Base-by-base conservation (phyloP, 2,797 vertebrate genomes). In the Parambassis ranga region DNA sequence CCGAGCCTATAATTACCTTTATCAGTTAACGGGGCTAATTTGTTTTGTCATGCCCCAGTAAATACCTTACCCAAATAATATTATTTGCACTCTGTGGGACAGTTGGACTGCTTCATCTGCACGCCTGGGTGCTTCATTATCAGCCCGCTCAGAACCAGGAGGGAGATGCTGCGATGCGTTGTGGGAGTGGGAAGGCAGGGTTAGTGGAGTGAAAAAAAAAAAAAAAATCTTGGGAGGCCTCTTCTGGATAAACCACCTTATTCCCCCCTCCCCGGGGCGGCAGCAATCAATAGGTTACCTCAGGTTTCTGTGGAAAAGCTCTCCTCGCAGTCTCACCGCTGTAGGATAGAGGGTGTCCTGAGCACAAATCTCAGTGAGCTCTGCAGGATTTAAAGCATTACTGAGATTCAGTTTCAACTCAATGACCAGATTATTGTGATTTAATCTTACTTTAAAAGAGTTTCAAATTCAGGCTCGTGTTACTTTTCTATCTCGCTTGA, bases 11-110 rank as follows among this genome's bases (percentile, higher is more conserved):
- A 92, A 90, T 92, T 92, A 84, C 83, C 75, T 82, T 89, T 86
- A 90, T 90, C 77, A 81, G 84, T 82, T 89, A 84, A 82, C 66
- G 47, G 84, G 85, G 74, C 82, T 91, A 77, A 90, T 92, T 89
- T 90, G 89, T 87, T 89, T 92, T 89, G 85, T 86, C 84, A 84
- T 65, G 82, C 77, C 74, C 76, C 85, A 86, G 82, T 90, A 84
- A 87, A 88, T 87, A 76, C 81, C 85, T 90, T 89, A 87, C 83
- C 66, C 79, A 75, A 84, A 81, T 85, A 81, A 84, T 88, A 87
- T 83, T 84, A 87, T 89, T 84, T 75, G 77, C 72, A 82, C 67
- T 64, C 58, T 81, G 57, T 18, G 27, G 69, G 61, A 71, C 15
- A 46, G 76, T 65, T 33, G 55, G 60, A 73, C 50, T n/a, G 56